A percentile compares a stretch with the other conserved stretches of the same genome.
Conservation (phyloP, 2,113 vertebrate genomes). For the Anarhynchus alexandrinus region DNA sequence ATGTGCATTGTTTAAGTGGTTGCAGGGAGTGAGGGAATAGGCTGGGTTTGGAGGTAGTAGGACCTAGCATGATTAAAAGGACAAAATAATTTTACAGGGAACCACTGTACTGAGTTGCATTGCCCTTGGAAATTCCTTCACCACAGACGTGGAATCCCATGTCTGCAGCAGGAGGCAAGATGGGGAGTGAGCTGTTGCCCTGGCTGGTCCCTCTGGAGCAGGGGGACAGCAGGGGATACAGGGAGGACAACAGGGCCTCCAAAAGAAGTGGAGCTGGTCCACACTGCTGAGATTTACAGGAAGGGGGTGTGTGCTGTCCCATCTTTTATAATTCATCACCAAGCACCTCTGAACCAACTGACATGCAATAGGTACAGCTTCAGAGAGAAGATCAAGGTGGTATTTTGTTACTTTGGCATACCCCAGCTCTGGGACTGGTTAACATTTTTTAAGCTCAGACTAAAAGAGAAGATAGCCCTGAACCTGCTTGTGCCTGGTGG, state of each 20-base stretch:
- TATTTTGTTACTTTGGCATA: not conserved
- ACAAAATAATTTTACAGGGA: not conserved
- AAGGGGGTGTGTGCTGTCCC: fast-evolving
- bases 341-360: not conserved
- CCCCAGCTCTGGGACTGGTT: not conserved
- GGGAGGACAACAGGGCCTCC: not conserved
- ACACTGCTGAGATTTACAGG: not conserved
- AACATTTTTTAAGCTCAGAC: not conserved
- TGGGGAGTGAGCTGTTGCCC: not conserved
- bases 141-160: fast-evolving
- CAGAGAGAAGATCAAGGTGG: not conserved
- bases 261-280: not conserved
- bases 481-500: not conserved
- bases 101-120: not conserved
- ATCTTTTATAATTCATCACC: not conserved
- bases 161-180: not conserved
- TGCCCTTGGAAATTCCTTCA: not conserved
- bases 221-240: fast-evolving
- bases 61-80: not conserved
- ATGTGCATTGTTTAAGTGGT: not conserved
- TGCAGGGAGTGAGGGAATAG: not conserved
- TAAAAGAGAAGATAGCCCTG: not conserved
- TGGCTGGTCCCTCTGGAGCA: not conserved
- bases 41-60: not conserved
- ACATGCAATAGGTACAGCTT: not conserved